Evolutionary conservation across 2,113 vertebrate species (phyloP), one percentile per base, ranked within the genome.

Genomic region (Hydrochoerus hydrochaeris): DNA sequence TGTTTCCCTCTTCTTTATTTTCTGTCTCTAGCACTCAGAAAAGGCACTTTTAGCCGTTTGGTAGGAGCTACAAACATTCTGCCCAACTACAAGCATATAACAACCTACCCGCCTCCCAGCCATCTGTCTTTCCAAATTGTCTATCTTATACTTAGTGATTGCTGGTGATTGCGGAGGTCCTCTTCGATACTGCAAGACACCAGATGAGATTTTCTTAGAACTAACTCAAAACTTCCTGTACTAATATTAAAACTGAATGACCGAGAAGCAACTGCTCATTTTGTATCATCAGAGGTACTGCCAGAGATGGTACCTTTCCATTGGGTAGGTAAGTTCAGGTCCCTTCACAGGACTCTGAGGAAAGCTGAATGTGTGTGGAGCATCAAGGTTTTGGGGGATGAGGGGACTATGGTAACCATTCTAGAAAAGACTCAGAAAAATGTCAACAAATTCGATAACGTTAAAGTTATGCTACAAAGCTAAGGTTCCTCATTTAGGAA

Each of bases 371-470:
- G 1, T 77, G 24, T 69, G 1, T 41, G 22, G 30, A 83, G 46
- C 30, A 84, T 97, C 67, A 60, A 28, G 1, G 7, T 85, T 73
- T 85, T 2, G n/a, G 78, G 19, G n/a, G 16, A 19, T 19, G 17
- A 5, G 41, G 8, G 57, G 65, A 26, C 38, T 41, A 38, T 57
- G 16, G 26, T 91, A 41, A 81, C 84, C 57, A 35, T 89, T 54
- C 58, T 77, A 95, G 46, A 75, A 96, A 96, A 86, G 78, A 83
- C 14, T 41, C 90, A 93, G 28, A 86, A 94, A 69, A 67, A 94
- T 75, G 38, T 63, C 62, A 44, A 5, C 81, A 85, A 95, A 62
- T 24, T 62, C 22, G 84, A 44, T 7, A 85, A 28, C 82, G 5
- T 46, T 91, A 75, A 91, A 83, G 1, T 1, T 49, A 4, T 52